These are phyloP conservation scores for Cyprinodon brontotheroides DNA, from an alignment of 2,113 vertebrate species.

Conservation along the genomic window DNA sequence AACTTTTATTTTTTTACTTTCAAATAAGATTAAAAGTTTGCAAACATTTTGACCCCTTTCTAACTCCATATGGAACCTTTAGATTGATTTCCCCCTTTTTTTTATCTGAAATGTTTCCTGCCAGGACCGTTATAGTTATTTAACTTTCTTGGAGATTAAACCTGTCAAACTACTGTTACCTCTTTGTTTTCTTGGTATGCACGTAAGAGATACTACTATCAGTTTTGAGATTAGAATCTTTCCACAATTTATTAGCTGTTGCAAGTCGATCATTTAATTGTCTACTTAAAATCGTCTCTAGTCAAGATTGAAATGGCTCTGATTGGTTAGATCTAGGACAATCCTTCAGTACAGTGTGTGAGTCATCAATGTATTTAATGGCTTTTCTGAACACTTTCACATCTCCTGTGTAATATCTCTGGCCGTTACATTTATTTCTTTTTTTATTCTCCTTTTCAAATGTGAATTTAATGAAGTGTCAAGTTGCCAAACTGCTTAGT, in stretches of 20 bases:
- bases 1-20: too few species aligned
- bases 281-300: slow-evolving; percentile 7
- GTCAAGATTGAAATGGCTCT: slow-evolving; percentile 1
- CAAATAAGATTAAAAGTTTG: too few species aligned
- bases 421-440: neutral
- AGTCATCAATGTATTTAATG: slow-evolving; percentile 25
- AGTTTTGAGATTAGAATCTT: neutral
- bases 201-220: neutral
- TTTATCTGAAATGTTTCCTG: too few species aligned
- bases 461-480: slow-evolving; percentile 27
- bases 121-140: too few species aligned
- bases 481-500: neutral
- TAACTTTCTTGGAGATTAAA: neutral
- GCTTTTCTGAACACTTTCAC: slow-evolving; percentile 16
- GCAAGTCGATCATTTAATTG: neutral
- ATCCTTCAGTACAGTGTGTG: slow-evolving; percentile 1
- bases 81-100: too few species aligned
- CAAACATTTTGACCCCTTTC: too few species aligned
- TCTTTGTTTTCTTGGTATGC: too few species aligned
- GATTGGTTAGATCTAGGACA: neutral
- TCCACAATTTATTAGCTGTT: neutral
- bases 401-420: slow-evolving; percentile 10
- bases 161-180: too few species aligned
- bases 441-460: neutral
- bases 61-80: too few species aligned